Base-by-base conservation (phyloP, 92 coral and sea anemone species). In the Desmophyllum pertusum region DNA sequence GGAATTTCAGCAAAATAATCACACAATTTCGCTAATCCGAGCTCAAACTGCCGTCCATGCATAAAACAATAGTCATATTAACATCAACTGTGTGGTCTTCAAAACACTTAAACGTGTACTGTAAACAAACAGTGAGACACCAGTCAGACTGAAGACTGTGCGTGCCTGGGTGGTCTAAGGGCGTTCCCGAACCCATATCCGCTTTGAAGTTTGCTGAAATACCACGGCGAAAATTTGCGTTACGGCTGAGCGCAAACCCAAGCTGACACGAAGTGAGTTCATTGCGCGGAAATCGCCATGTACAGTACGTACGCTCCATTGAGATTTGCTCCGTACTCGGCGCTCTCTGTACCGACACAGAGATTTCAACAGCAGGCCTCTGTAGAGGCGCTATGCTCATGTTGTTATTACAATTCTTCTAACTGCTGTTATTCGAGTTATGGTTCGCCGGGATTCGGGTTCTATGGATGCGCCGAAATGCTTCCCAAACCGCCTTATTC, bases 401-500 rank as follows among this genome's bases (percentile, higher is more conserved):
- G 84, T 80, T 80, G 84, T 69, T 80, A 68, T 69, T 80, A 48
- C 74, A 80, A 37, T 80, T 69, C n/a, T n/a, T n/a, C 84, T 7
- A 67, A 68, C 41, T 82, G 62, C 72, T 71, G 61, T 62, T 72
- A 71, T 62, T 53, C 86, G 45, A 53, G 62, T 29, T 71, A 57
- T 61, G 69, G 79, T 3, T 18, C n/a, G n/a, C n/a, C 79, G 5
- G 86, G 53, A 35, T 72, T 82, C 43, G 86, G 86, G 35, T 39
- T 71, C 35, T 82, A 82, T 72, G 86, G 86, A 17, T 71, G 79
- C 43, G 79, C 79, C 8, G 86, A 82, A 31, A 81, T 91, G 51
- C 88, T 94, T 42, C 99, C 99, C 6, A 97, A 97, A 77, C 99
- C 99, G 5, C 99, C 99, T 0, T 97, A 92, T 82, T 97, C 99